These are phyloP conservation scores for Clunio marinus DNA, from an alignment of 2,888 invertebrate genomes.

Conservation along the genomic window DNA sequence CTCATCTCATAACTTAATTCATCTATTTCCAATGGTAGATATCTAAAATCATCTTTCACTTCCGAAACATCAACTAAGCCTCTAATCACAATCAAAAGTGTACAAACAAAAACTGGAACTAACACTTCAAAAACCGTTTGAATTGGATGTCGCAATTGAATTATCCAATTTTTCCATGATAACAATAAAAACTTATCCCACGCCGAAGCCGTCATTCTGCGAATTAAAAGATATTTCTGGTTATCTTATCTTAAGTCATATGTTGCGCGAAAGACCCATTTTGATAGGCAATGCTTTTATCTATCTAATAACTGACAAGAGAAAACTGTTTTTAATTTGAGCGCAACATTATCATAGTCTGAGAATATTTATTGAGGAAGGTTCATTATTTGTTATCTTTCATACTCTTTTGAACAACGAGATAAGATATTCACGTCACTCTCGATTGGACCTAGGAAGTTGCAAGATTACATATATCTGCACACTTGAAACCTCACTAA, in stretches of 20 bases:
- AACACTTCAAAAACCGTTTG: slow-evolving; percentile 66
- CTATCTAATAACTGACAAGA: too few relatives aligned
- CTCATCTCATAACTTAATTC: neutral
- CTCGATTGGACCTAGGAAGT: too few relatives aligned
- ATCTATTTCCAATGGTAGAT: neutral
- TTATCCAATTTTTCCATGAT: slow-evolving; percentile 78
- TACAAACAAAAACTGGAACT: slow-evolving; percentile 62
- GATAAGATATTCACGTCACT: too few relatives aligned
- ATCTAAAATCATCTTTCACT: neutral
- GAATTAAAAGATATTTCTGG: neutral
- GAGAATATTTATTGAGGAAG: too few relatives aligned
- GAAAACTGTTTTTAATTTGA: too few relatives aligned
- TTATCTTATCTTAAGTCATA: neutral
- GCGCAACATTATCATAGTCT: too few relatives aligned
- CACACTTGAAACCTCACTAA: too few relatives aligned
- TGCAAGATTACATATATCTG: too few relatives aligned
- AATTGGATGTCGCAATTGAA: slow-evolving; percentile 67
- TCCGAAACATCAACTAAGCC: slow-evolving; percentile 55
- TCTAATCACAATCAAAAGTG: slow-evolving; percentile 66
- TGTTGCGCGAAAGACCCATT: too few relatives aligned
- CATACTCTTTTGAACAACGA: too few relatives aligned
- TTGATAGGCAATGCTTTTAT: too few relatives aligned
- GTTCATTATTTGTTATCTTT: too few relatives aligned
- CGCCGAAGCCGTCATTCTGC: slow-evolving; percentile 41
- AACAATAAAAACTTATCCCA: slow-evolving; percentile 64